phyloP scores from a whole-genome alignment of 2,888 invertebrate genomes.

The Heteropelma amictum region DNA sequence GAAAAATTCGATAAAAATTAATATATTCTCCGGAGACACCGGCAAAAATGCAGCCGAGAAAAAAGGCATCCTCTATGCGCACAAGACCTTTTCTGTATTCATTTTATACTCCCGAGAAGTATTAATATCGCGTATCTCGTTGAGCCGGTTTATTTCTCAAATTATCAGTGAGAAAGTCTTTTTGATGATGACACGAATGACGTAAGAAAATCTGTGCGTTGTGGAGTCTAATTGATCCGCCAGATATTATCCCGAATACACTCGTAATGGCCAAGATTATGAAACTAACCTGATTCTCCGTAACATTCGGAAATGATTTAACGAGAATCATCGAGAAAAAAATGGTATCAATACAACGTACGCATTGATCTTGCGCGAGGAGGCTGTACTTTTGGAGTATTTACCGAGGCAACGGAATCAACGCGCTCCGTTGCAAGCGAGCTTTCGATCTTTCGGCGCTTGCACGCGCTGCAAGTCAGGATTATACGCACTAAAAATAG shows the following conservation, averaged over 20 bases:
- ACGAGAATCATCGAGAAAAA: not conserved
- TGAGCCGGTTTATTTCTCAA: conserved; percentile 34
- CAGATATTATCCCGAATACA: conserved; percentile 45
- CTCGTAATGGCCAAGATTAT: conserved; percentile 27
- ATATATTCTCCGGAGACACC: no score
- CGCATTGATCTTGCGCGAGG: not conserved
- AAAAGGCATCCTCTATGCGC: no score
- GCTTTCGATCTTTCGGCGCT: conserved; percentile 9
- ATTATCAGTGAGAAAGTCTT: conserved; percentile 36
- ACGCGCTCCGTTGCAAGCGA: conserved; percentile 9
- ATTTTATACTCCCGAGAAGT: not conserved
- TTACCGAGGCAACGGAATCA: conserved; percentile 12
- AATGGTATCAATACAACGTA: not conserved
- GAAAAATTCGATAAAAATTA: no score
- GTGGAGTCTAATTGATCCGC: conserved; percentile 27
- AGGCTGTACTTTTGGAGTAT: conserved; percentile 1
- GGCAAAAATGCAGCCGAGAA: no score
- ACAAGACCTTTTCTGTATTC: no score
- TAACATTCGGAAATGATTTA: conserved; percentile 20
- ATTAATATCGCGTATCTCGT: not conserved
- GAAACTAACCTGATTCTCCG: not conserved
- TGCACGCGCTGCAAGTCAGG: conserved; percentile 3
- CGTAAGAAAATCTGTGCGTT: conserved; percentile 23
- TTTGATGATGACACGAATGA: conserved; percentile 50
- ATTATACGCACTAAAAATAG: conserved; percentile 46